These are phyloP conservation scores for Spea multiplicata DNA, from an alignment of 2,113 vertebrate genomes.

Conservation along the genomic window DNA sequence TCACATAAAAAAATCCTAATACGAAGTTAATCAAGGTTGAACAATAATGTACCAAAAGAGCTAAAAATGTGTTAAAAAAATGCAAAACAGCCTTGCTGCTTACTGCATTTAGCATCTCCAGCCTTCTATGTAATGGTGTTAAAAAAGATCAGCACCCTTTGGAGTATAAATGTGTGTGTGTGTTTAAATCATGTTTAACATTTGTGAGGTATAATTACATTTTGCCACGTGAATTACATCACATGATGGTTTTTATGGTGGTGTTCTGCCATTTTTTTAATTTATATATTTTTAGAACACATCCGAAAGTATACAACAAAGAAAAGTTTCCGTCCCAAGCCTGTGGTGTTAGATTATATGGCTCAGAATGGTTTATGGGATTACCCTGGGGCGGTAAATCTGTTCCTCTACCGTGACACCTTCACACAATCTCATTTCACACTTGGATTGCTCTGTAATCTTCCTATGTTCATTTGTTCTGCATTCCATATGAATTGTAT, in stretches of 20 bases:
- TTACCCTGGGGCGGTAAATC: constrained; percentile 58
- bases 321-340: constrained; percentile 51
- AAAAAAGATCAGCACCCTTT: too few species aligned
- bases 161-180: too few species aligned
- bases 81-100: too few species aligned
- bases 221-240: constrained; percentile 22
- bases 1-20: too few species aligned
- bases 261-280: too few species aligned
- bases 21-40: too few species aligned
- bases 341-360: constrained; percentile 57
- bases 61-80: too few species aligned
- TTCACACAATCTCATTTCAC: constrained; percentile 60
- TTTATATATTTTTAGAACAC: background rate
- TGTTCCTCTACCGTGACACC: constrained; percentile 60
- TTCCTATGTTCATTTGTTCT: constrained; percentile 73
- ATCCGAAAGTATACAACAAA: background rate
- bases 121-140: too few species aligned
- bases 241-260: background rate
- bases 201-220: constrained; percentile 17
- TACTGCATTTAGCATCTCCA: too few species aligned
- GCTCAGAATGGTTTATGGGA: constrained; percentile 55
- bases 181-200: background rate
- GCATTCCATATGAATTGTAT: constrained; percentile 67
- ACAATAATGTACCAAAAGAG: too few species aligned
- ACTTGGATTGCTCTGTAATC: constrained; percentile 58